Evolutionary conservation across 2,113 vertebrate species (phyloP).

Genomic region (Cichladusa arquata): DNA sequence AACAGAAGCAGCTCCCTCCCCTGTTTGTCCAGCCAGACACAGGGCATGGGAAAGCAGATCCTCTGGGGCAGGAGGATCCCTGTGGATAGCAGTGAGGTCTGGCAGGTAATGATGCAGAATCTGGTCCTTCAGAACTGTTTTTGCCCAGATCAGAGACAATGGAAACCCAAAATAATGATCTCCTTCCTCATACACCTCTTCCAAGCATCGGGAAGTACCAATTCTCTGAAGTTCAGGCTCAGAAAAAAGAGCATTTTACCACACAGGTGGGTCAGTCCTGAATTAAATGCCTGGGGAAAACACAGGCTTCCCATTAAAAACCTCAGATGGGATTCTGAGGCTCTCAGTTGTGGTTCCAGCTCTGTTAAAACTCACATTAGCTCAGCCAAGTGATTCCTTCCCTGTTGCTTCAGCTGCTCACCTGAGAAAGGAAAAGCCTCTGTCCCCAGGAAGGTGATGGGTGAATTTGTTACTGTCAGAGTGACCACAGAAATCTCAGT

Average conservation of each 20-base stretch:
- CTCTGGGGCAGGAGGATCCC: constrained; percentile 42
- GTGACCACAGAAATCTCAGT: neutral
- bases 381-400: neutral
- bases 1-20: neutral
- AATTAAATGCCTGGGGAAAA: neutral
- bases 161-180: neutral
- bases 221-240: neutral
- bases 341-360: neutral
- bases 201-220: neutral
- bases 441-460: neutral
- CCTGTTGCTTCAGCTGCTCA: neutral
- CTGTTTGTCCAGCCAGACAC: neutral
- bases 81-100: neutral
- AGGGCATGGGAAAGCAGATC: constrained; percentile 66
- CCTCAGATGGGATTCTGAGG: neutral
- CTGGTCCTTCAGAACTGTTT: neutral
- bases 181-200: neutral
- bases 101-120: constrained; percentile 14
- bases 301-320: neutral
- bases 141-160: neutral
- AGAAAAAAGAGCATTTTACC: neutral
- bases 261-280: neutral
- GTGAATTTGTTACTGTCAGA: neutral
- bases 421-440: neutral
- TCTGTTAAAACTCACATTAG: neutral